Evolutionary conservation across 2,888 invertebrate genomes (phyloP), one percentile per base, ranked within the genome.

Genomic region (Mythimna lalbum): DNA sequence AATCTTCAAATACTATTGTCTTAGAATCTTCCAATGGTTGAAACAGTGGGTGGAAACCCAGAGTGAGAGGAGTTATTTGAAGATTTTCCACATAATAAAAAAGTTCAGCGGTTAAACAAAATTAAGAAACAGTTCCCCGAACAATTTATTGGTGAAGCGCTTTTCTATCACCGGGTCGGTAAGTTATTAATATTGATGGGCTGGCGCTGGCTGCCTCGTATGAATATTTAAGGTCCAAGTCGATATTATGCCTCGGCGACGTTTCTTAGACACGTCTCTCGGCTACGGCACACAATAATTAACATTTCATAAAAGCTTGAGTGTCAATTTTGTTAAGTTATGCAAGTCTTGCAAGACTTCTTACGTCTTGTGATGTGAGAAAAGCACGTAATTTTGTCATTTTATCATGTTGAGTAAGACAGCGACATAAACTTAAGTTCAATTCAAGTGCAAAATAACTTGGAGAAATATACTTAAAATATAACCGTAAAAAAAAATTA

Each of bases 131-230:
- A 87, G 86, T 86, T 87, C 82, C 67, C 70, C 69, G 72, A 85
- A 87, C 84, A 86, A 88, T 88, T 88, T 85, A 88, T 84, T 83
- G 78, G 82, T 84, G 87, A 85, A 87, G 88, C 86, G 84, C 86
- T 90, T 89, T 92, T 90, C 90, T 91, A 92, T 91, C 88, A 90
- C 85, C 86, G 80, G 78, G 80, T 85, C 80, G 81, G 86, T 86
- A 88, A 83, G 86, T 90, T 90, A 93, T 93, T 90, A 92, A 93
- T 93, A 93, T 93, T 93, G 89, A 94, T 92, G 88, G 85, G 81
- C 80, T 82, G 80, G 84, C 87, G 90, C 84, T 88, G 88, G 88
- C 89, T 87, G 87, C 85, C 86, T 87, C 84, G 82, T 89, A 91
- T 93, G 92, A 93, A 93, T 93, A 92, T 92, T 93, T 90, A 92